phyloP scores from a whole-genome alignment of 2,888 invertebrate species.

The Perizoma affinitatum region DNA sequence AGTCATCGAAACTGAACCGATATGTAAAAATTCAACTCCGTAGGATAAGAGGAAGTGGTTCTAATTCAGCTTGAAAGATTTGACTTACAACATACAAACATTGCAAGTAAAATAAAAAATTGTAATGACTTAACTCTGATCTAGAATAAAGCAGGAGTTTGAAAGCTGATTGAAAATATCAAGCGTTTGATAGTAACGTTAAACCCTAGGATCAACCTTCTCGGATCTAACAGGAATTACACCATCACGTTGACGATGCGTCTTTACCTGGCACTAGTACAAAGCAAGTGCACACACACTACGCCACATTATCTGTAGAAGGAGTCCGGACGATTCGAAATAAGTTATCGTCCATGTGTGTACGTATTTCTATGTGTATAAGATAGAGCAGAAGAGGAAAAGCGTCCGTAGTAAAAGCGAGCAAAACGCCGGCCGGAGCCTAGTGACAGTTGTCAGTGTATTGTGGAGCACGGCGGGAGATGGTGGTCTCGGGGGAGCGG shows the following conservation, averaged over 20 bases:
- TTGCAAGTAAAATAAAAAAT: too few relatives aligned
- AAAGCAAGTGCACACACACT: constrained; percentile 51
- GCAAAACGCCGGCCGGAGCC: constrained; percentile 65
- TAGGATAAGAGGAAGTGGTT: too few relatives aligned
- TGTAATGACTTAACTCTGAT: too few relatives aligned
- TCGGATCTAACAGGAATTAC: too few relatives aligned
- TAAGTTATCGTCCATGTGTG: constrained; percentile 68
- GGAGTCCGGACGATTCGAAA: constrained; percentile 46
- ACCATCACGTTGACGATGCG: constrained; percentile 55
- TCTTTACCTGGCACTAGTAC: constrained; percentile 54
- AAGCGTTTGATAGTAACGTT: too few relatives aligned
- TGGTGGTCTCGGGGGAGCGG: constrained; percentile 66
- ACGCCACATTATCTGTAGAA: constrained; percentile 32
- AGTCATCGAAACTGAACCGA: too few relatives aligned
- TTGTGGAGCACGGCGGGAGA: constrained; percentile 65
- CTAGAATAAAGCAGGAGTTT: too few relatives aligned
- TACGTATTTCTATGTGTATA: constrained; percentile 65
- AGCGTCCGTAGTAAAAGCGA: constrained; percentile 69
- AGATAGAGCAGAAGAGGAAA: constrained; percentile 78
- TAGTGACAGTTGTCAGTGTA: constrained; percentile 75
- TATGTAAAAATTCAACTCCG: too few relatives aligned
- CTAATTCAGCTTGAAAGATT: too few relatives aligned
- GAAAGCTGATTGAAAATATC: too few relatives aligned
- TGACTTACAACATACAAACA: too few relatives aligned
- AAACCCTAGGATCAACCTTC: too few relatives aligned